Evolutionary conservation across 2,888 invertebrate species (phyloP).

Genomic region (Eledone cirrhosa): DNA sequence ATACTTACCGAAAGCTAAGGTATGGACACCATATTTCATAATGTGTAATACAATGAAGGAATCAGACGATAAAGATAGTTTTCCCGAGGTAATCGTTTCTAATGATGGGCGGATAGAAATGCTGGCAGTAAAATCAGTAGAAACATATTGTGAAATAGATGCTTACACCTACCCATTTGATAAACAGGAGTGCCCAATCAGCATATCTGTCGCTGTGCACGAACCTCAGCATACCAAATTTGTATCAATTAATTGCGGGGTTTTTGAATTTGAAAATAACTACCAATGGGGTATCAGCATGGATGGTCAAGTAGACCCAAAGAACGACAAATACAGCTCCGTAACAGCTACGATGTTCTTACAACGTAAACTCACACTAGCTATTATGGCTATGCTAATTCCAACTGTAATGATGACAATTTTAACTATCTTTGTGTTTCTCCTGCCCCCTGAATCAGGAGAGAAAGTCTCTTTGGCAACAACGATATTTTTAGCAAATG

Average conservation of each 20-base stretch:
- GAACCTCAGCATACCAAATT: not conserved
- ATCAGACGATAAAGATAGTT: no score
- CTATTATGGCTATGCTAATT: not conserved
- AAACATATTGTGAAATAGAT: not conserved
- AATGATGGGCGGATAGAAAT: not conserved
- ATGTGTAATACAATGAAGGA: not conserved
- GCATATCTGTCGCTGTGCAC: not conserved
- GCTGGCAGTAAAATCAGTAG: not conserved
- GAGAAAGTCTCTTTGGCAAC: slow-evolving; percentile 21
- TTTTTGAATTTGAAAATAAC: not conserved
- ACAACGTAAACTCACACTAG: not conserved
- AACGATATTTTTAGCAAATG: slow-evolving; percentile 27
- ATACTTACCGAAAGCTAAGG: not conserved
- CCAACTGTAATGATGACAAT: slow-evolving; percentile 17
- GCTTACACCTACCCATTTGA: slow-evolving; percentile 3
- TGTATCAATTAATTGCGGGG: not conserved
- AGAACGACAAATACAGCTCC: not conserved
- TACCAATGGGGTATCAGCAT: not conserved
- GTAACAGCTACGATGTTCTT: not conserved
- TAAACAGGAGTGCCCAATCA: not conserved
- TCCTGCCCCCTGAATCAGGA: slow-evolving; percentile 27
- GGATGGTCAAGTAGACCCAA: not conserved
- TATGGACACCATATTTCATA: not conserved
- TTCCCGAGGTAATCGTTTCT: not conserved
- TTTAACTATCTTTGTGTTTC: slow-evolving; percentile 26